Percentiles rank a stretch among this genome's conserved stretches.
These are phyloP conservation scores for Zaprionus taronus DNA, from an alignment of 1,140 invertebrate genomes.

Conservation along the genomic window DNA sequence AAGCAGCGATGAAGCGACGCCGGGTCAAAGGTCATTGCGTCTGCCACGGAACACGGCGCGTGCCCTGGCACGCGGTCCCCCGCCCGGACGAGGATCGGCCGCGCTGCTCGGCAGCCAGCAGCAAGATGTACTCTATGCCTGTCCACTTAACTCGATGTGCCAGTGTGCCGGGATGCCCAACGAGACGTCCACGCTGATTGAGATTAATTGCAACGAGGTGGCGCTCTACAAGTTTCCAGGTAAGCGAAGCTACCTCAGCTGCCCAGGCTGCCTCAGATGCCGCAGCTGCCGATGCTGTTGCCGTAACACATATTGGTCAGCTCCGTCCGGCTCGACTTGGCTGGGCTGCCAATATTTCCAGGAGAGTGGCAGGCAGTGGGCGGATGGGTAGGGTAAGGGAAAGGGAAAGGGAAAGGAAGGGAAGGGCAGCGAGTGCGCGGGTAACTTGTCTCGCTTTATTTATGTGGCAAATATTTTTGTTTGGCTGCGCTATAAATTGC, in stretches of 20 bases:
- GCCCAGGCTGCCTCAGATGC: not conserved
- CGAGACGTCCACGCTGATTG: slow-evolving; percentile 86
- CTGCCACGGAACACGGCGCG: slow-evolving; percentile 45
- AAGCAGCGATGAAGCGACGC: slow-evolving; percentile 5
- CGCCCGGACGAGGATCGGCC: slow-evolving; percentile 64
- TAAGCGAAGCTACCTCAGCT: slow-evolving; percentile 60
- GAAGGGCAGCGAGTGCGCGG: not conserved
- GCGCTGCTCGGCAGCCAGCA: slow-evolving; percentile 76
- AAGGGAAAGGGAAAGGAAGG: too few species aligned
- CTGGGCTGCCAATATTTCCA: slow-evolving; percentile 45
- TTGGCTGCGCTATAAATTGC: slow-evolving; percentile 58
- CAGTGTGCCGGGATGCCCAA: slow-evolving; percentile 87
- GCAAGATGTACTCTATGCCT: slow-evolving; percentile 85
- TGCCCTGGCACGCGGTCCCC: slow-evolving; percentile 58
- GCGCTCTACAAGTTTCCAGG: slow-evolving; percentile 87
- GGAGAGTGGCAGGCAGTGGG: not conserved
- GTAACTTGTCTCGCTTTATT: slow-evolving; percentile 68
- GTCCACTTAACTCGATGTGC: slow-evolving; percentile 88
- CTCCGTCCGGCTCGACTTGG: not conserved
- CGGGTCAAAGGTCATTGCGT: slow-evolving; percentile 14
- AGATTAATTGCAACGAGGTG: slow-evolving; percentile 88
- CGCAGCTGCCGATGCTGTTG: slow-evolving; percentile 6
- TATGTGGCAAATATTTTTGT: slow-evolving; percentile 78
- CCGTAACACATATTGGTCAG: not conserved
- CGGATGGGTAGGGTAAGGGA: not conserved